phyloP scores from a whole-genome alignment of 2,113 vertebrate genomes.

The Hyla sarda region DNA sequence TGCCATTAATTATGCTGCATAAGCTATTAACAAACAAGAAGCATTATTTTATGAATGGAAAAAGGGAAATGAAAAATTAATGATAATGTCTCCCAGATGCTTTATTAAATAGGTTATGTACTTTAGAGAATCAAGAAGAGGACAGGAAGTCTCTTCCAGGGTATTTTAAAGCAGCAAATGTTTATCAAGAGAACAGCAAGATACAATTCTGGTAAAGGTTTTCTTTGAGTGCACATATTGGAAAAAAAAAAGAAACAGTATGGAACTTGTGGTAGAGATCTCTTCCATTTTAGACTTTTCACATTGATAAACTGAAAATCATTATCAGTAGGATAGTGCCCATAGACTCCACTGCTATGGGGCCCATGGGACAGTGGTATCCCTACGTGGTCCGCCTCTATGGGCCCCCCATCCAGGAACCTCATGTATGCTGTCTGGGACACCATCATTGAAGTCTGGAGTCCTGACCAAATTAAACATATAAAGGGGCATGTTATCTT shows the following conservation, averaged over 20 bases:
- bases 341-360: no score
- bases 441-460: no score
- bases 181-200: slow-evolving; percentile 36
- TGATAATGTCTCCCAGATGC: slow-evolving; percentile 58
- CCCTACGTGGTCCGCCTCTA: no score
- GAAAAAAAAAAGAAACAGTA: background rate
- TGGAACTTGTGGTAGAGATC: background rate
- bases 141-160: slow-evolving; percentile 54
- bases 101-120: slow-evolving; percentile 58
- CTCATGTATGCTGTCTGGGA: no score
- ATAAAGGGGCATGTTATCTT: no score
- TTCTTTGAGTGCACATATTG: background rate
- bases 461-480: no score
- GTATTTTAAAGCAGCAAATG: slow-evolving; percentile 49
- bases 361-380: no score
- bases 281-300: background rate
- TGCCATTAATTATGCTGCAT: slow-evolving; percentile 60
- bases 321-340: no score
- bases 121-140: slow-evolving; percentile 55
- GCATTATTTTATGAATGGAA: slow-evolving; percentile 61
- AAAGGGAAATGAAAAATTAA: slow-evolving; percentile 60
- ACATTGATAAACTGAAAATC: background rate
- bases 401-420: no score
- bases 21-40: slow-evolving; percentile 60
- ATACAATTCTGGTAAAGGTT: slow-evolving; percentile 42